Evolutionary conservation across 1,140 invertebrate species (phyloP), one percentile per base, ranked within the genome.

Genomic region (Dinothrombium tinctorium): DNA sequence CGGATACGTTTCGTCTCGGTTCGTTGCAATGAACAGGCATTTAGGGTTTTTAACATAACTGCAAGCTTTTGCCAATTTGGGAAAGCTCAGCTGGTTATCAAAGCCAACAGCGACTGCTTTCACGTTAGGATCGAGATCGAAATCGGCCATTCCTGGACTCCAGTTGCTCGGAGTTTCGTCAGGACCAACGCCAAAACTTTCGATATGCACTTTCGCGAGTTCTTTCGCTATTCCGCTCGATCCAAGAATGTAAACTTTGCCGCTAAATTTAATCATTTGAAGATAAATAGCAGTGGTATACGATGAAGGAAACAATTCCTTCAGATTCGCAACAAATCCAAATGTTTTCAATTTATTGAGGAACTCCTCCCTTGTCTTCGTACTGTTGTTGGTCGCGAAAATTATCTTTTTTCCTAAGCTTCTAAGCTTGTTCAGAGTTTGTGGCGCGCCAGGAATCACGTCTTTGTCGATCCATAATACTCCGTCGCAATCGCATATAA

Each of bases 31-130:
- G 54, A 94, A 96, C 37, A 80, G 50, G 51, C 74, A 5, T n/a
- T 22, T 9, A 3, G 12, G 0, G 2, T 31, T 24, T 54, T 79
- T 64, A 11, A 89, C 60, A 59, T 94, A 95, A 20, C 69, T 72
- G 32, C 45, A 46, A 0, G 75, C 74, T 62, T 83, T 87, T 46
- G 82, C 61, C 48, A 96, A 69, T 62, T 96, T 96, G 0, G 71
- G 67, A 53, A 78, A 90, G 53, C 73, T 87, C 44, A 95, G 70
- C 56, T 92, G 73, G 35, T 74, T 67, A 63, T 96, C 89, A 59
- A 87, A 92, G 20, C 82, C 86, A 33, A 90, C 78, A 14, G 92
- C 63, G 4, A 96, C 90, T n/a, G 83, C 82, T 9, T 72, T 75
- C 40, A 94, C 73, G 48, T 87, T 72, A 2, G 53, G 51, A 17